Conservation (phyloP, 2,797 vertebrate species). For the Myotis myotis region DNA sequence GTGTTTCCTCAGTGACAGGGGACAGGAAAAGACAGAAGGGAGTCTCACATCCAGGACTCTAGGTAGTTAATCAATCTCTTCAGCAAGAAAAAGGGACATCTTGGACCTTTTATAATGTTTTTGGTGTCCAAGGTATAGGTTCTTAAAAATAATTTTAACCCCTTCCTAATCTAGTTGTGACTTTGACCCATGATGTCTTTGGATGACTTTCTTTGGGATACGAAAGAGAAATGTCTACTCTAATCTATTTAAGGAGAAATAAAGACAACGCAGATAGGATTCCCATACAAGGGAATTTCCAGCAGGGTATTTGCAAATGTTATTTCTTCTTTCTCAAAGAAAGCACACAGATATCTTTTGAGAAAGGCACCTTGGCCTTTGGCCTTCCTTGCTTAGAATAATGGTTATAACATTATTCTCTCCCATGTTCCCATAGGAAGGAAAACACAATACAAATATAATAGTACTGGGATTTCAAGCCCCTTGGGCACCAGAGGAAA, state of each 20-base stretch:
- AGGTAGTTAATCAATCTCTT: not conserved
- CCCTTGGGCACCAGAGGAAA: not conserved
- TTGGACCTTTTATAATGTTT: not conserved
- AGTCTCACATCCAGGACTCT: not conserved
- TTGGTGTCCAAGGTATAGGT: not conserved
- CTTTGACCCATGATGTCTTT: not conserved
- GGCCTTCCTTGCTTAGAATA: not conserved
- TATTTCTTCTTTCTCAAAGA: constrained; percentile 21
- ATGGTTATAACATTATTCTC: not conserved
- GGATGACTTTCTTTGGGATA: not conserved
- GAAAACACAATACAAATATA: not conserved
- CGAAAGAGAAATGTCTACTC: not conserved
- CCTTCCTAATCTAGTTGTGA: not conserved
- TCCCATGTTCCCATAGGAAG: not conserved
- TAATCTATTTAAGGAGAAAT: not conserved
- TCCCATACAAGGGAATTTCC: not conserved
- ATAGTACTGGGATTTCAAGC: not conserved
- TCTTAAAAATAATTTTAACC: not conserved
- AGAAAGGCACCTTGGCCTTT: not conserved
- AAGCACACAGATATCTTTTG: not conserved
- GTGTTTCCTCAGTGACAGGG: not conserved
- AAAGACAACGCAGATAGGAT: not conserved
- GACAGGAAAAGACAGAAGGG: not conserved
- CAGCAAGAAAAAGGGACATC: not conserved
- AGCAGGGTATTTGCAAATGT: not conserved